A percentile compares a stretch with the other conserved stretches of the same genome.
phyloP scores from a whole-genome alignment of 2,888 invertebrate species.

The Bombylius discolor region DNA sequence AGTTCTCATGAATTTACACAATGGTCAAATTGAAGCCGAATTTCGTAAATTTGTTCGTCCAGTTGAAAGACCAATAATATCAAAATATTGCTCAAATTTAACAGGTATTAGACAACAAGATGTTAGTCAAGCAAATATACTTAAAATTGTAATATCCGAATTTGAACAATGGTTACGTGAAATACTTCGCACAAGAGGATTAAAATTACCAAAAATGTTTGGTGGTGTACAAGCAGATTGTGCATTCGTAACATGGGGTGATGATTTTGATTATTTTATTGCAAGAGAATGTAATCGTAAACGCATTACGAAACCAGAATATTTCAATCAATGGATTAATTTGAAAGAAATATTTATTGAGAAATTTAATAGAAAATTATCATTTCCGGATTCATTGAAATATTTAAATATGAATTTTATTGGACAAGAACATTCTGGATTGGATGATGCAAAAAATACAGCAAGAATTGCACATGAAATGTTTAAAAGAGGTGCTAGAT shows the following conservation, averaged over 20 bases:
- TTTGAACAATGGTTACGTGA: not conserved
- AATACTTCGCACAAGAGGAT: not conserved
- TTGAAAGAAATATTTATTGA: not conserved
- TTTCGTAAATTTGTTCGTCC: not conserved
- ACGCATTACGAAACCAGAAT: not conserved
- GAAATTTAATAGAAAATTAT: not conserved
- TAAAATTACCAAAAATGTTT: not conserved
- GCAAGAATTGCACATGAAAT: not conserved
- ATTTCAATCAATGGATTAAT: not conserved
- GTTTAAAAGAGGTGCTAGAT: constrained; percentile 38
- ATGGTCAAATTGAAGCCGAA: not conserved
- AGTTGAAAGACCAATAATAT: not conserved
- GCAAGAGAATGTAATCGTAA: not conserved
- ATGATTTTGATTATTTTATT: not conserved
- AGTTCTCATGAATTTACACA: not conserved
- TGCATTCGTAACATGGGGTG: not conserved
- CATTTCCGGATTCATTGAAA: not conserved
- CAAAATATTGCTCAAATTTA: not conserved
- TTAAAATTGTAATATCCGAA: not conserved
- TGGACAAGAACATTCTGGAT: not conserved
- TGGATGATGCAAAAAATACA: not conserved
- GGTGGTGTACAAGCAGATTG: constrained; percentile 18
- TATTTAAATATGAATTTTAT: not conserved
- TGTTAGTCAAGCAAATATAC: not conserved
- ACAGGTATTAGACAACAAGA: not conserved